Conservation (phyloP, 2,113 vertebrate genomes). For the Climacteris rufus region DNA sequence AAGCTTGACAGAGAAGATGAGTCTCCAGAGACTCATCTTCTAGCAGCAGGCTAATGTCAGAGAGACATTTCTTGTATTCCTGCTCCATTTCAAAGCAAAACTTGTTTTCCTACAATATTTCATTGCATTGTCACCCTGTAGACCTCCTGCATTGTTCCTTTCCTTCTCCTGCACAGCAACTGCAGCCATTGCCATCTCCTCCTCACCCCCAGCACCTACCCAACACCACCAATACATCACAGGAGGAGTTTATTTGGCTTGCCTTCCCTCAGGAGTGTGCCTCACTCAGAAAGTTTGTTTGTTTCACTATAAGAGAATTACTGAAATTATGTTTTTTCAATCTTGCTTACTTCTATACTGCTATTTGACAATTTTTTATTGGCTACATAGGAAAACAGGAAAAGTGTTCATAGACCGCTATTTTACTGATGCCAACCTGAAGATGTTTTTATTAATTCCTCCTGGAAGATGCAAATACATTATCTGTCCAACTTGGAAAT, state of each 20-base stretch:
- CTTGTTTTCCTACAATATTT: neutral
- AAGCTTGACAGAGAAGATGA: neutral
- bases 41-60: neutral
- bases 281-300: neutral
- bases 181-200: neutral
- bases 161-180: neutral
- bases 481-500: neutral
- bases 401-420: neutral
- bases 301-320: neutral
- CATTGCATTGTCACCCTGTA: neutral
- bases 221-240: neutral
- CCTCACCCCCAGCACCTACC: neutral
- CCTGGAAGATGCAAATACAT: neutral
- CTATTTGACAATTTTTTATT: neutral
- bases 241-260: neutral
- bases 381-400: neutral
- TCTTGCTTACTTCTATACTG: neutral
- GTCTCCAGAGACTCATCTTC: neutral
- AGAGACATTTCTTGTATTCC: neutral
- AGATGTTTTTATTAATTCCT: neutral
- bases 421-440: neutral
- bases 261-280: neutral
- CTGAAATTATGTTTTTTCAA: neutral
- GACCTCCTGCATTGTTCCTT: neutral
- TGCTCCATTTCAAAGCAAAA: neutral